Percentiles rank a stretch among this genome's conserved stretches.
These are phyloP conservation scores for Pseudolaguvia tuberculata DNA, from an alignment of 2,113 vertebrate genomes.

Conservation along the genomic window DNA sequence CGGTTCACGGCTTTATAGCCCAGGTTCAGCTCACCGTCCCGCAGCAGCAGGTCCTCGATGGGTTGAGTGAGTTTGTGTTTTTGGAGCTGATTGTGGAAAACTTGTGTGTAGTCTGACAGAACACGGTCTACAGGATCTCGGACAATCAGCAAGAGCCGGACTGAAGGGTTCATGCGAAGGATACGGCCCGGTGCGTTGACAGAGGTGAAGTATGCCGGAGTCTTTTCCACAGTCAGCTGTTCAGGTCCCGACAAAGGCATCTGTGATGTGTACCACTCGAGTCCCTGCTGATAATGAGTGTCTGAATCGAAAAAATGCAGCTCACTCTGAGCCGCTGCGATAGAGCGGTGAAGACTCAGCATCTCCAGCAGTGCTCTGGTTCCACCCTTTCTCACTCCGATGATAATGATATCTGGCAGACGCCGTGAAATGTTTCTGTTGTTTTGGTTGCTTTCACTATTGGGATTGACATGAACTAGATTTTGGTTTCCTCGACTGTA, in stretches of 20 bases:
- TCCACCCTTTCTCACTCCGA: conserved; percentile 94
- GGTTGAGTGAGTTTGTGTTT: conserved; percentile 86
- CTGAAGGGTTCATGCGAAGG: conserved; percentile 76
- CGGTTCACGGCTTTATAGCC: conserved; percentile 96
- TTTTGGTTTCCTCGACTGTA: not conserved
- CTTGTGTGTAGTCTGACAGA: conserved; percentile 94
- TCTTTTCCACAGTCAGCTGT: conserved; percentile 94
- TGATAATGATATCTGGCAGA: conserved; percentile 87
- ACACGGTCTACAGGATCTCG: conserved; percentile 90
- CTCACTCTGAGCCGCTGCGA: conserved; percentile 87
- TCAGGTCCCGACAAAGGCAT: conserved; percentile 82
- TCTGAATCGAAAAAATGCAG: conserved; percentile 99
- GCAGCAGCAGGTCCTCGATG: conserved; percentile 83
- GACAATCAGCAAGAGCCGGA: conserved; percentile 88
- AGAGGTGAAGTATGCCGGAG: conserved; percentile 94
- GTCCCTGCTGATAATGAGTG: conserved; percentile 82
- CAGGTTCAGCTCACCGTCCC: conserved; percentile 79
- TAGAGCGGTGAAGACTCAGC: conserved; percentile 85
- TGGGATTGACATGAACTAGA: not conserved
- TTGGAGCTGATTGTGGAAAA: conserved; percentile 90
- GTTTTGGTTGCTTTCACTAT: not conserved
- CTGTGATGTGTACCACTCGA: conserved; percentile 87
- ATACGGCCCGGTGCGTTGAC: conserved; percentile 83
- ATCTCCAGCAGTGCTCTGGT: conserved; percentile 94
- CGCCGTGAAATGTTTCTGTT: conserved; percentile 72